Evolutionary conservation across 2,888 invertebrate genomes (phyloP).

Genomic region (Leptinotarsa peninsularis): DNA sequence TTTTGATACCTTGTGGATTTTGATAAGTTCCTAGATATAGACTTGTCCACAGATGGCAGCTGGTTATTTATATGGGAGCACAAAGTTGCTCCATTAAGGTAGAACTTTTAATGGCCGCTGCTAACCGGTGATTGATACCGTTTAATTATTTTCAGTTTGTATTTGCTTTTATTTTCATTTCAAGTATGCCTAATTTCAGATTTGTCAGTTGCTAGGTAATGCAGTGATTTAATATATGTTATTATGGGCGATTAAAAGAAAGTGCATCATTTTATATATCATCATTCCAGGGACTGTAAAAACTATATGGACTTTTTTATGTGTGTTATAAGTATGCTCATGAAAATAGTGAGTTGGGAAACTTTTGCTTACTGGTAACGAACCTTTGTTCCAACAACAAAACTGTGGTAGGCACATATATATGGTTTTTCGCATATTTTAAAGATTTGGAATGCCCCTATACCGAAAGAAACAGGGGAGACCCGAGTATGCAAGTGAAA

Average conservation of each 20-base stretch:
- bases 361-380: too few species aligned
- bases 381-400: too few species aligned
- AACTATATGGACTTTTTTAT: too few species aligned
- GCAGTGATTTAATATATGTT: not conserved
- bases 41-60: slow-evolving; percentile 35
- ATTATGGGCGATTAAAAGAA: not conserved
- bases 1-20: slow-evolving; percentile 44
- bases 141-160: slow-evolving; percentile 35
- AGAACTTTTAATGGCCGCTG: slow-evolving; percentile 25
- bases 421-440: too few species aligned
- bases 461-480: too few species aligned
- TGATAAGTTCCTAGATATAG: slow-evolving; percentile 42
- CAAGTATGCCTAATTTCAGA: not conserved
- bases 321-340: too few species aligned
- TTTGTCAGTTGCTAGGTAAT: not conserved
- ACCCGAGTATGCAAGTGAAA: too few species aligned
- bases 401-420: too few species aligned
- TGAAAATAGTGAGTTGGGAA: too few species aligned
- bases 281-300: too few species aligned
- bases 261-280: too few species aligned
- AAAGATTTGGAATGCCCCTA: too few species aligned
- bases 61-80: slow-evolving; percentile 45
- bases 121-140: slow-evolving; percentile 34
- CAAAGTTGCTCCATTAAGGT: slow-evolving; percentile 39
- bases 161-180: slow-evolving; percentile 13